Percentiles rank a stretch among this genome's conserved stretches.
These are phyloP conservation scores for Melitaea athalia DNA, from an alignment of 2,888 invertebrate genomes.

Conservation along the genomic window DNA sequence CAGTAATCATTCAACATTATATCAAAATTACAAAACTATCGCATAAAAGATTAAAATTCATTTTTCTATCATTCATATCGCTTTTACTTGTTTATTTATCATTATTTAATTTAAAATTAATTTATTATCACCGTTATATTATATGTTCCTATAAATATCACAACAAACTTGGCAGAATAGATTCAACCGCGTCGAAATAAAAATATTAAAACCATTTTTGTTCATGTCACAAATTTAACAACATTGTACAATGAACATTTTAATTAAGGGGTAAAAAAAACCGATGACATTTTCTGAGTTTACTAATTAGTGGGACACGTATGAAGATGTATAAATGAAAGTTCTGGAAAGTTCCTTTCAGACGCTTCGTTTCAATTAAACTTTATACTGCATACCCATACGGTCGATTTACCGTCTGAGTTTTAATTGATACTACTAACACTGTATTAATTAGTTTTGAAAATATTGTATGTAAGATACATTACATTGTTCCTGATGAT, in stretches of 20 bases:
- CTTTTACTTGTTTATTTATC: no score
- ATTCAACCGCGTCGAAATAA: no score
- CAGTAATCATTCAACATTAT: no score
- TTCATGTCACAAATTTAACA: neutral
- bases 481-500: neutral
- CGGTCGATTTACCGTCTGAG: slow-evolving; percentile 24
- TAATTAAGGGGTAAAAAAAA: slow-evolving; percentile 13
- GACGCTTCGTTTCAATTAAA: slow-evolving; percentile 32
- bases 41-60: no score
- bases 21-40: no score
- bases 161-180: no score
- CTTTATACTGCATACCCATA: slow-evolving; percentile 25
- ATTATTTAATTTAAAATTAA: no score
- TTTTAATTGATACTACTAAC: slow-evolving; percentile 14
- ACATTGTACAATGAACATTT: neutral
- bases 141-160: no score
- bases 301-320: slow-evolving; percentile 42
- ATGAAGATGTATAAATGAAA: slow-evolving; percentile 37
- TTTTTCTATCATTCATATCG: no score
- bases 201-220: no score
- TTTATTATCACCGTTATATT: no score
- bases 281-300: slow-evolving; percentile 36
- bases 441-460: slow-evolving; percentile 7
- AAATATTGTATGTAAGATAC: neutral
- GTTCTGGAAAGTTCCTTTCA: slow-evolving; percentile 33